Percentiles rank a stretch among this genome's conserved stretches.
Conservation (phyloP, 2,113 vertebrate genomes). For the Trichomycterus rosablanca region DNA sequence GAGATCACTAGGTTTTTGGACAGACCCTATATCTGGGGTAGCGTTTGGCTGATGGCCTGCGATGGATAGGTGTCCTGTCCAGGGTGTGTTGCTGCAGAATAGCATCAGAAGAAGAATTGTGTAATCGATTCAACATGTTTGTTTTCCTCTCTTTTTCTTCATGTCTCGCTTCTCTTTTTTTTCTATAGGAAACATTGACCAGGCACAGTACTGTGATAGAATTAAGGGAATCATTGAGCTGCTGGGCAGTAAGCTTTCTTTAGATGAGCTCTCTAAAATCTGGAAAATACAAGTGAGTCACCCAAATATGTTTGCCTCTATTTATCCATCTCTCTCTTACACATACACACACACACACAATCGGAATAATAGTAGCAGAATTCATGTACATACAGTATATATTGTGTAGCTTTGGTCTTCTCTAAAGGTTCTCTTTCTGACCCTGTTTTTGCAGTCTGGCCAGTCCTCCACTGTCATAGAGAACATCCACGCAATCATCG, state of each 20-base stretch:
- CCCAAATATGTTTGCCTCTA: too few relatives aligned
- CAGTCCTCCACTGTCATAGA: constrained; percentile 98
- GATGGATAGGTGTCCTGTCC: too few relatives aligned
- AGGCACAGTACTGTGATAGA: constrained; percentile 97
- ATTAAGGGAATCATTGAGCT: constrained; percentile 99
- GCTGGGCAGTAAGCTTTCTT: constrained; percentile 92
- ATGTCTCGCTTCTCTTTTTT: neutral
- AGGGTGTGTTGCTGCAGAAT: too few relatives aligned
- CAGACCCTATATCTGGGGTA: too few relatives aligned
- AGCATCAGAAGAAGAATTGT: too few relatives aligned
- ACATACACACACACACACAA: too few relatives aligned
- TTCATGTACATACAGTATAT: too few relatives aligned
- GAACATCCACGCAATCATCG: constrained; percentile 97
- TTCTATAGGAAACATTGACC: constrained; percentile 91
- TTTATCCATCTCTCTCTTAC: too few relatives aligned
- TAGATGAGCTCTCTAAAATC: constrained; percentile 96
- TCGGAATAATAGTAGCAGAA: neutral
- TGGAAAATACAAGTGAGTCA: constrained; percentile 93
- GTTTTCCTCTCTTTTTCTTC: constrained; percentile 4
- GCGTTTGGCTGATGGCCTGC: too few relatives aligned
- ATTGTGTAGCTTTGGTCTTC: too few relatives aligned
- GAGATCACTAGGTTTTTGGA: too few relatives aligned
- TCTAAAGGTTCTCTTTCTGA: neutral
- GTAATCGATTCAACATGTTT: neutral
- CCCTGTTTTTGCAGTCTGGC: constrained; percentile 75